Evolutionary conservation across 2,797 vertebrate genomes (phyloP).

Genomic region (Notolabrus celidotus): DNA sequence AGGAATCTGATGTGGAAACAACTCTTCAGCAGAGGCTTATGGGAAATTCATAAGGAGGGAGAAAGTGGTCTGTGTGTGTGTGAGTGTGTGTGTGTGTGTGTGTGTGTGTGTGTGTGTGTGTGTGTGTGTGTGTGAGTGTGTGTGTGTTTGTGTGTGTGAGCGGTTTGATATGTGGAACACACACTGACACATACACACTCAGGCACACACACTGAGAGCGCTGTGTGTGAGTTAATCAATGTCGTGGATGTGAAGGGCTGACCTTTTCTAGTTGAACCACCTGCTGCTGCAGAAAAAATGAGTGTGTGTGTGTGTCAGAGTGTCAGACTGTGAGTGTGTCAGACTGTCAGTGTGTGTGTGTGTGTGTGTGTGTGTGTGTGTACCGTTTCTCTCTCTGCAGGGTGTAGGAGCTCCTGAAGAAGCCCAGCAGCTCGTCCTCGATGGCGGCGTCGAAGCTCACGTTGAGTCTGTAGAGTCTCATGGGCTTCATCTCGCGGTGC

Average conservation of each 20-base stretch:
- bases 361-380: conserved; percentile 29
- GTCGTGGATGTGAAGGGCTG: conserved; percentile 70
- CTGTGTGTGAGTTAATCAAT: conserved; percentile 73
- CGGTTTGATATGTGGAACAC: conserved; percentile 40
- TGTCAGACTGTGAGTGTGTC: conserved; percentile 81
- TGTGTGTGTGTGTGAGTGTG: too few species aligned
- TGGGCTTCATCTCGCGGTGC: conserved; percentile 91
- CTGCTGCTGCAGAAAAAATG: conserved; percentile 65
- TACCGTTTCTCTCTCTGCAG: conserved; percentile 92
- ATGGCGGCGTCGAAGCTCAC: conserved; percentile 92
- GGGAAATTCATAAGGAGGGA: conserved; percentile 65
- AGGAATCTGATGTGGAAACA: conserved; percentile 63
- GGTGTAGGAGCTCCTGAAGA: conserved; percentile 95
- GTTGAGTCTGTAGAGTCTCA: conserved; percentile 91
- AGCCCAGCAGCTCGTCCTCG: conserved; percentile 95
- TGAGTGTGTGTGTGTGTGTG: conserved; percentile 28
- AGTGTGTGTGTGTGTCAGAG: conserved; percentile 17
- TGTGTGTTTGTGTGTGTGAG: conserved; percentile 8
- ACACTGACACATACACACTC: conserved; percentile 3
- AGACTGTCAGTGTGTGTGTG: conserved; percentile 21
- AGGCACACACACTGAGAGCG: conserved; percentile 15
- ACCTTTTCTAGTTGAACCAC: conserved; percentile 76
- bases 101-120: too few species aligned
- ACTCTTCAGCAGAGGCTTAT: conserved; percentile 51
- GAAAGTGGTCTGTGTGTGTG: conserved; percentile 20